Base-by-base conservation (phyloP, 2,888 invertebrate genomes). In the Bhutanitis thaidina region DNA sequence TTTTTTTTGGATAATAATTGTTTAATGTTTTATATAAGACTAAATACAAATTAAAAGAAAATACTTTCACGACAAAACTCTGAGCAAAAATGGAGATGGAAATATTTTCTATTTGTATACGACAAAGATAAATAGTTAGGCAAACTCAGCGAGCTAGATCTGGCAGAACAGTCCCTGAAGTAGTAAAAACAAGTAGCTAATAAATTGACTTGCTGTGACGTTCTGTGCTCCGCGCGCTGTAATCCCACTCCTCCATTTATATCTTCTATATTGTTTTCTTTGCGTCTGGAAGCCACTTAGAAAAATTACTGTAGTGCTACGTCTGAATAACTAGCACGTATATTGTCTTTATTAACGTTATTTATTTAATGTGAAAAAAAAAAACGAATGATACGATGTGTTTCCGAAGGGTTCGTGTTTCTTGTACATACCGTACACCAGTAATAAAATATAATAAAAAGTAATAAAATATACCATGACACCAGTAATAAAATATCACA, bases 181-280 rank as follows among this genome's bases (percentile, higher is more conserved):
- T 44, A 43, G 49, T 43, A 52, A 52, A 52, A 52, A 52, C 52
- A 52, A 47, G 47, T 43, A 47, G 52, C 47, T 52, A 52, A 52
- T 52, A 52, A 52, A 52, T 52, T 38, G 52, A 52, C 41, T 52
- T 43, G 37, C 47, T 38, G 47, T 52, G 52, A 47, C 52, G 47
- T 47, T 13, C 43, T 38, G 43, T 32, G 20, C 52, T 47, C 50
- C 2, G 37, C 37, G 29, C 52, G 16, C 34, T 38, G 43, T 52
- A 52, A 52, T 52, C 47, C 27, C 47, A 34, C 43, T 47, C 25
- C 47, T 38, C 52, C 52, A 52, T 52, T 47, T 52, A 52, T 47
- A 47, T 38, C 43, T 47, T 34, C 43, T 43, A 47, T 47, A 52
- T 52, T 47, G 43, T 47, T 52, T 52, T 52, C 47, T 52, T 52